Base-by-base conservation (phyloP, 2,888 invertebrate genomes). In the Drosophila nr. perissopoda region DNA sequence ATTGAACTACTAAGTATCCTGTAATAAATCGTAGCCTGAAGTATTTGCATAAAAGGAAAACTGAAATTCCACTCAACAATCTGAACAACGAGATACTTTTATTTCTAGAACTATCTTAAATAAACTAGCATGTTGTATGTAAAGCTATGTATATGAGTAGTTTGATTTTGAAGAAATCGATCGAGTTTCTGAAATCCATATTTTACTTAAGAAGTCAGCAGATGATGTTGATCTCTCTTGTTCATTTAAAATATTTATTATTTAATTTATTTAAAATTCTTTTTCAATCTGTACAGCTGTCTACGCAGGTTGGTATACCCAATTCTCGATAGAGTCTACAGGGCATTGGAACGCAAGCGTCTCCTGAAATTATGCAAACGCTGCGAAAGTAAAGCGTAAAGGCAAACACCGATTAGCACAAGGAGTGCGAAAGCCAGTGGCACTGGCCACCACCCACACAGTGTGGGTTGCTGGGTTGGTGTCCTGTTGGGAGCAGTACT, bases 331-430 rank as follows among this genome's bases (percentile, higher is more conserved):
- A 16, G 2, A 7, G 40, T 10, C n/a, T 61, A 33, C 29, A 79
- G 80, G 76, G 65, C 65, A 79, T 62, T 16, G 13, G 6, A 49
- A 21, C 34, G 61, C 61, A 13, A 16, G 60, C 53, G 51, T 36
- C 63, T 54, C 61, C 57, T 56, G 59, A 53, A 58, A 72, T 78
- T 87, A 87, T 84, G 84, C 85, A 85, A 87, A 80, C 82, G 72
- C 57, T 68, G 84, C 78, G 72, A 84, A 84, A 78, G 78, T 71
- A 69, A 76, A 71, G 74, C 73, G 69, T 48, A 76, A 81, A 81
- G 63, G 69, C 78, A 78, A 78, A 72, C 67, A 69, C 59, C 87
- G 87, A 85, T 85, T 85, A 87, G 82, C 80, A 69, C 82, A 80
- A 73, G 68, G 77, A 77, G 74, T 76, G 83, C 71, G 73, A 78